Evolutionary conservation across 2,888 invertebrate genomes (phyloP).

Genomic region (Electrophaes corylata): DNA sequence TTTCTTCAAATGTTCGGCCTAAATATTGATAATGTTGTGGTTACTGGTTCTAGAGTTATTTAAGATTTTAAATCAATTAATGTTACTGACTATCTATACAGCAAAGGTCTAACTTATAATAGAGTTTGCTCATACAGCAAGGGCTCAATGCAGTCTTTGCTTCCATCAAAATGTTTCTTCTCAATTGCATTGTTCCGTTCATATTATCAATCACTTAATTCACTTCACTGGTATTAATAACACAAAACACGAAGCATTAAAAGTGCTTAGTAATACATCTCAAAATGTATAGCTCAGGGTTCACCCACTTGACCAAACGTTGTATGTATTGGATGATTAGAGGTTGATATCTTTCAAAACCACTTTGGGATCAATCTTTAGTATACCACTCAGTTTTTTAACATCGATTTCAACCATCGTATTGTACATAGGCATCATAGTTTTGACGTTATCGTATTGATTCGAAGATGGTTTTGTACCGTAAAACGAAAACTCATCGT

Average conservation of each 20-base stretch:
- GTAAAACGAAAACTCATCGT: conserved; percentile 75
- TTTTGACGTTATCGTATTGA: conserved; percentile 70
- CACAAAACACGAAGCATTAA: neutral
- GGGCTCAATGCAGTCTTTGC: neutral
- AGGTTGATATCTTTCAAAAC: conserved; percentile 61
- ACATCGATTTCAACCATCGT: conserved; percentile 72
- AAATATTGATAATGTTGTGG: no score
- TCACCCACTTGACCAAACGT: neutral
- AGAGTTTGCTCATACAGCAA: neutral
- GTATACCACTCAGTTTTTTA: conserved; percentile 75
- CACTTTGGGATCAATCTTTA: conserved; percentile 80
- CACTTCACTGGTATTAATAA: neutral
- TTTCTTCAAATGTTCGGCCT: no score
- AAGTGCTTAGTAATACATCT: no score
- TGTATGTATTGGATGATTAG: neutral
- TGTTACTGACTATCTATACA: no score
- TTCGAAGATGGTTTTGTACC: conserved; percentile 66
- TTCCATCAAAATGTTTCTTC: neutral
- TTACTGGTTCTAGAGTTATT: no score
- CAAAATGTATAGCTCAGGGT: neutral
- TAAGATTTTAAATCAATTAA: no score
- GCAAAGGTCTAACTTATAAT: neutral
- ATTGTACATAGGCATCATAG: conserved; percentile 82
- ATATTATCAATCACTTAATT: neutral
- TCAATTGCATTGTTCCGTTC: neutral